Evolutionary conservation across 2,888 invertebrate species (phyloP), one percentile per base, ranked within the genome.

Genomic region (Tanypteryx hageni): DNA sequence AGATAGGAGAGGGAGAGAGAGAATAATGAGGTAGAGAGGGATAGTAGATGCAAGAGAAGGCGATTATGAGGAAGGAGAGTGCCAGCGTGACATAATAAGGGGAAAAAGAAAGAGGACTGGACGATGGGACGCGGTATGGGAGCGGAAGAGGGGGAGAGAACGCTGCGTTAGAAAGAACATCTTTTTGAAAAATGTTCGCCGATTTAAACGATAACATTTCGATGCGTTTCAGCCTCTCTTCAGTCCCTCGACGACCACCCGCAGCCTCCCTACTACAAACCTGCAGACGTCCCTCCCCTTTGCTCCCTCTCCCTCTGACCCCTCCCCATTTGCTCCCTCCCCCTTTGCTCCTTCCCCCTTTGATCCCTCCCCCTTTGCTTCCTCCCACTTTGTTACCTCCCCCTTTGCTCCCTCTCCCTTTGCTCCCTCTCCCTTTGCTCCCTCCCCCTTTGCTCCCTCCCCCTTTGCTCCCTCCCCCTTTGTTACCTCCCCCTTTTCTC

Each of bases 171-270:
- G 56, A 16, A n/a, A n/a, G 31, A n/a, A 57, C 27, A 83, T 83
- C 56, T 83, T 57, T 57, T n/a, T 83, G 83, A 83, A 83, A 83
- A 83, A 56, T 83, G 83, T 9, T n/a, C n/a, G 2, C 83, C 44
- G 83, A 83, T 83, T 83, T 44, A 16, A 14, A n/a, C 83, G 83
- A 56, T 83, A 5, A 14, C 18, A 27, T 18, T 18, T 1, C 56
- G 7, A 8, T n/a, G 56, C 16, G 18, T 18, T 18, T 64, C 64
- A 27, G n/a, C 76, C n/a, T 27, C 76, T n/a, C 83, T 13, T 10
- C 56, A 1, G 9, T 56, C 56, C 57, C 57, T 27, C 31, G 82
- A 16, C n/a, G n/a, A 83, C 83, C 83, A 56, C 83, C 83, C 83
- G 83, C 83, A 57, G 83, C 18, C 83, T 1, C 44, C 44, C 44